phyloP scores from a whole-genome alignment of 2,888 invertebrate species.

The Conchocele bisecta region DNA sequence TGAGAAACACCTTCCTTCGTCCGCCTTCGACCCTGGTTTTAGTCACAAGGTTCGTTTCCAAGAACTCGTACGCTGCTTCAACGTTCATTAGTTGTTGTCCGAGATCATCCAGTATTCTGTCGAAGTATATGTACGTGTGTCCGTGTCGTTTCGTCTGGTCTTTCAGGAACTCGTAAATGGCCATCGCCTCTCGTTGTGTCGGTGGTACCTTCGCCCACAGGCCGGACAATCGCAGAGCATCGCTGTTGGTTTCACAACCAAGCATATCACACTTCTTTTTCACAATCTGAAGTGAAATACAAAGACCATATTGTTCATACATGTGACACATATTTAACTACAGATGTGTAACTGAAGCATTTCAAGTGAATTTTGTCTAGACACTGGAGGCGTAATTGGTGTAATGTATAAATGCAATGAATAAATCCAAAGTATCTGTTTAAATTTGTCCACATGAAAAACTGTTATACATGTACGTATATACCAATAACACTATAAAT shows the following conservation, averaged over 20 bases:
- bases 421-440: too few relatives aligned
- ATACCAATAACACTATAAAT: too few relatives aligned
- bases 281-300: slow-evolving; percentile 68
- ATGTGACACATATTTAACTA: too few relatives aligned
- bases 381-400: too few relatives aligned
- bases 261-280: slow-evolving; percentile 57
- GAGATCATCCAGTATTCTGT: slow-evolving; percentile 43
- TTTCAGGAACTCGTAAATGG: slow-evolving; percentile 76
- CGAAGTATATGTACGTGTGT: slow-evolving; percentile 64
- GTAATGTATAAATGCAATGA: too few relatives aligned
- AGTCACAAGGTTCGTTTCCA: slow-evolving; percentile 63
- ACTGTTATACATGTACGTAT: too few relatives aligned
- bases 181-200: slow-evolving; percentile 68
- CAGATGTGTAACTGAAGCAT: too few relatives aligned
- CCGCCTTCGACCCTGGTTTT: slow-evolving; percentile 52
- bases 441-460: too few relatives aligned
- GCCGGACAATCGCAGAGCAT: slow-evolving; percentile 59
- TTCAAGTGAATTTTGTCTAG: too few relatives aligned
- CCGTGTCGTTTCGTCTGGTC: slow-evolving; percentile 65
- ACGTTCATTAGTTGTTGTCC: slow-evolving; percentile 47
- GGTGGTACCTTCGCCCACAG: slow-evolving; percentile 57
- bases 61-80: slow-evolving; percentile 64
- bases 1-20: slow-evolving; percentile 61
- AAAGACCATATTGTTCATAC: too few relatives aligned
- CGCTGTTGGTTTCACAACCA: slow-evolving; percentile 66